Conservation (phyloP, 2,113 vertebrate species). For the Sceloporus tristichus region DNA sequence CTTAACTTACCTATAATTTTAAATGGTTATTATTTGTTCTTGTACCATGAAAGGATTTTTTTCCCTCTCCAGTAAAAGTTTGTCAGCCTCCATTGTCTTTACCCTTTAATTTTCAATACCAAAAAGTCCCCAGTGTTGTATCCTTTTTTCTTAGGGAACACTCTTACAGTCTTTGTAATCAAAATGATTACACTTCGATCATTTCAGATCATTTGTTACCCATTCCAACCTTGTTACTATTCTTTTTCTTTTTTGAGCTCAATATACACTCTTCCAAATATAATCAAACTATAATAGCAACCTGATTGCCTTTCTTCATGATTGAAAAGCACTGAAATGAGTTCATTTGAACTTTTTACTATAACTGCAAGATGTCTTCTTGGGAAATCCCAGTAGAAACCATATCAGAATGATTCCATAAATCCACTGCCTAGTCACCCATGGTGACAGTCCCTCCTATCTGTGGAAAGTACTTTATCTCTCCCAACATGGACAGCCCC, state of each 20-base stretch:
- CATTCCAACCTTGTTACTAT: not conserved
- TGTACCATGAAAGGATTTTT: not conserved
- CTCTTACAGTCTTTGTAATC: no score
- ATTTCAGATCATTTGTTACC: not conserved
- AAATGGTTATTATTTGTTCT: not conserved
- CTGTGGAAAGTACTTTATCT: not conserved
- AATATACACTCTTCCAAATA: not conserved
- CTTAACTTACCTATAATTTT: no score
- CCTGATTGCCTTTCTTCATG: not conserved
- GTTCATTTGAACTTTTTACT: not conserved
- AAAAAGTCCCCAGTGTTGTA: not conserved
- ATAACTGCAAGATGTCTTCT: not conserved
- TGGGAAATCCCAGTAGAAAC: not conserved
- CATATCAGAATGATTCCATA: not conserved
- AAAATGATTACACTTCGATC: not conserved
- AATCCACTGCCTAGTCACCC: not conserved
- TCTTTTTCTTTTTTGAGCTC: not conserved
- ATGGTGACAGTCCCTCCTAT: not conserved
- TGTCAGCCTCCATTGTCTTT: not conserved
- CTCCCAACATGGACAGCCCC: no score
- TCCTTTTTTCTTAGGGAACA: not conserved
- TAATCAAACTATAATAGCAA: not conserved
- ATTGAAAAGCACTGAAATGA: not conserved
- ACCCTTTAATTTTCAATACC: not conserved
- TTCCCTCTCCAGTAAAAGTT: not conserved